Conservation (phyloP, 2,888 invertebrate genomes). For the Plagodis dolabraria region DNA sequence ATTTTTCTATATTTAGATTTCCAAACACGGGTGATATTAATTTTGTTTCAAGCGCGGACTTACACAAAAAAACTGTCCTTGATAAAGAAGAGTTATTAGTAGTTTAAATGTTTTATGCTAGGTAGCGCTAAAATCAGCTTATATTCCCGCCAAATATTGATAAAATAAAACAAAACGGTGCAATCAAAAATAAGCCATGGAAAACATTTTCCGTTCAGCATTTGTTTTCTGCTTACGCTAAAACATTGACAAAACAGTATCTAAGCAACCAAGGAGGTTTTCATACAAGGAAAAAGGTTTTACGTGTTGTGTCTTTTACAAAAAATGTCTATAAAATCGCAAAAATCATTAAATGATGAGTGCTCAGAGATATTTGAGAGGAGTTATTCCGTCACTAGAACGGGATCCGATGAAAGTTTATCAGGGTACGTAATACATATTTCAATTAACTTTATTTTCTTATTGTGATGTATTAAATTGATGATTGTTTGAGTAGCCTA, state of each 20-base stretch:
- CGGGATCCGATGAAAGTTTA: conserved; percentile 68
- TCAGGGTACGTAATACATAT: conserved; percentile 52
- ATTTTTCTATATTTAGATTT: no score
- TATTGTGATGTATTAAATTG: neutral
- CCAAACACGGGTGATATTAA: no score
- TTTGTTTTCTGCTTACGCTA: neutral
- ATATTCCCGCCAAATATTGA: neutral
- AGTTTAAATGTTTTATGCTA: conserved; percentile 9
- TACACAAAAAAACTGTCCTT: no score
- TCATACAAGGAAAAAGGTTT: neutral
- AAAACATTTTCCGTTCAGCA: neutral
- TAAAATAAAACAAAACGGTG: neutral
- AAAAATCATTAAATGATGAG: conserved; percentile 70
- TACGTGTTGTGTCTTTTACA: neutral
- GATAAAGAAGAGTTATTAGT: neutral
- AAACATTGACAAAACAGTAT: conserved; percentile 55
- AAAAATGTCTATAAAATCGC: conserved; percentile 74
- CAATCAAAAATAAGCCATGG: neutral
- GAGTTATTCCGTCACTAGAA: conserved; percentile 64
- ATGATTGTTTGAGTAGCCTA: neutral
- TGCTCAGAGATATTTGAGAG: conserved; percentile 70
- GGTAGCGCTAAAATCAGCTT: conserved; percentile 33
- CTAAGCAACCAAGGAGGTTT: conserved; percentile 10
- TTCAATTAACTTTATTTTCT: neutral
- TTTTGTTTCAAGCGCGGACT: no score